Evolutionary conservation across 2,797 vertebrate species (phyloP).

Genomic region (Merluccius polli): DNA sequence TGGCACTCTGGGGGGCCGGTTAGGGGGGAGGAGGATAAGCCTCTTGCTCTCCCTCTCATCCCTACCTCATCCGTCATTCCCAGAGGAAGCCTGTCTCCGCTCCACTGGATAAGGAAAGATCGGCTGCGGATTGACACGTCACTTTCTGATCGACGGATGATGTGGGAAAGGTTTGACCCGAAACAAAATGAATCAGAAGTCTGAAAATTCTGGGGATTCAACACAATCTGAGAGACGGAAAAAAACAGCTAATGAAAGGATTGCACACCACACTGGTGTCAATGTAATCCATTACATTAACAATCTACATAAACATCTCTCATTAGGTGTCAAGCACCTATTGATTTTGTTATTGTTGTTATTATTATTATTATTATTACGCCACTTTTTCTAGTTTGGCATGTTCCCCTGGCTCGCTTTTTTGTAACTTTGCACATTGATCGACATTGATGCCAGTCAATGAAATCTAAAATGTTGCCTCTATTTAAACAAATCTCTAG

Average conservation of each 20-base stretch:
- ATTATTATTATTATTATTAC: no score
- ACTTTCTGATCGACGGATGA: slow-evolving; percentile 50
- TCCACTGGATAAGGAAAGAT: neutral
- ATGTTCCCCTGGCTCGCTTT: no score
- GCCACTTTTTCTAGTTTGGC: no score
- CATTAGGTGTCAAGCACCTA: no score
- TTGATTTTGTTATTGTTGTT: no score
- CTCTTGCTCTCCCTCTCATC: slow-evolving; percentile 38
- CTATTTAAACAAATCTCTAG: no score
- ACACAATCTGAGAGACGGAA: neutral
- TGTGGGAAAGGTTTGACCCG: slow-evolving; percentile 25
- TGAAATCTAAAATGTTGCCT: no score
- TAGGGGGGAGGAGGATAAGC: slow-evolving; percentile 58
- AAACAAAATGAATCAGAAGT: neutral
- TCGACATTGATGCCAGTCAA: slow-evolving; percentile 49
- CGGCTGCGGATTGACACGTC: slow-evolving; percentile 19
- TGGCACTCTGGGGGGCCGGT: slow-evolving; percentile 62
- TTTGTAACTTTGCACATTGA: no score
- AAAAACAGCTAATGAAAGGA: neutral
- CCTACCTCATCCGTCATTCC: slow-evolving; percentile 48
- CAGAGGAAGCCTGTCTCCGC: slow-evolving; percentile 63
- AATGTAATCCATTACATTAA: neutral
- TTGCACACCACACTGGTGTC: neutral
- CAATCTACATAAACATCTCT: slow-evolving; percentile 29
- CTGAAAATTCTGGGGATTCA: neutral